A percentile compares a stretch with the other conserved stretches of the same genome.
These are phyloP conservation scores for Drosophila siamana DNA, from an alignment of 2,888 invertebrate genomes.

Conservation along the genomic window DNA sequence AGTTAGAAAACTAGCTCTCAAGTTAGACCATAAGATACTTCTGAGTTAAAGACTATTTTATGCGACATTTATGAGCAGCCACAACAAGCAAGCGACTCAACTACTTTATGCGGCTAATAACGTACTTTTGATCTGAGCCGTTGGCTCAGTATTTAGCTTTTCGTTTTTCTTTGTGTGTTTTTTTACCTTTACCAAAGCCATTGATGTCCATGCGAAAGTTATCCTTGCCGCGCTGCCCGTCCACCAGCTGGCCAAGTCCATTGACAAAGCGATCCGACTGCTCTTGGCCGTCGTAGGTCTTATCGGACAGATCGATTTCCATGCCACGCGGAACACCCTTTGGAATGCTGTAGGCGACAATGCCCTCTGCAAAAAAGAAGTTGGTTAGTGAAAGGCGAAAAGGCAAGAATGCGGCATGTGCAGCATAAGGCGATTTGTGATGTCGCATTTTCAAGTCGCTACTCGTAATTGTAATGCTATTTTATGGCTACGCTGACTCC, in stretches of 20 bases:
- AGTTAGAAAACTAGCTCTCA: not conserved
- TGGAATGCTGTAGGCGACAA: slow-evolving; percentile 92
- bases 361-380: slow-evolving; percentile 87
- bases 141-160: slow-evolving; percentile 3
- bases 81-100: slow-evolving; percentile 13
- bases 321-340: slow-evolving; percentile 90
- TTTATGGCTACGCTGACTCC: slow-evolving; percentile 25
- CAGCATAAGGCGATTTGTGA: slow-evolving; percentile 46
- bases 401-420: not conserved
- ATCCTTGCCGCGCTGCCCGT: slow-evolving; percentile 90
- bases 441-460: slow-evolving; percentile 22
- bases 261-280: slow-evolving; percentile 88
- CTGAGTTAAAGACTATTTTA: slow-evolving; percentile 37
- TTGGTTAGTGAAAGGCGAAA: slow-evolving; percentile 37
- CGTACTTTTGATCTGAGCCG: slow-evolving; percentile 15
- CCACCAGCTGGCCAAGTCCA: slow-evolving; percentile 92
- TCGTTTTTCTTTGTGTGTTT: not conserved
- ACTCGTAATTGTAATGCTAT: slow-evolving; percentile 33
- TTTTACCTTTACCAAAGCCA: slow-evolving; percentile 89
- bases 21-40: slow-evolving; percentile 13
- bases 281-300: slow-evolving; percentile 91
- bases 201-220: slow-evolving; percentile 89
- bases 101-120: slow-evolving; percentile 39
- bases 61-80: slow-evolving; percentile 48
- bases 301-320: slow-evolving; percentile 91